Conservation (phyloP, 2,888 invertebrate genomes). For the Nudaria mundana region DNA sequence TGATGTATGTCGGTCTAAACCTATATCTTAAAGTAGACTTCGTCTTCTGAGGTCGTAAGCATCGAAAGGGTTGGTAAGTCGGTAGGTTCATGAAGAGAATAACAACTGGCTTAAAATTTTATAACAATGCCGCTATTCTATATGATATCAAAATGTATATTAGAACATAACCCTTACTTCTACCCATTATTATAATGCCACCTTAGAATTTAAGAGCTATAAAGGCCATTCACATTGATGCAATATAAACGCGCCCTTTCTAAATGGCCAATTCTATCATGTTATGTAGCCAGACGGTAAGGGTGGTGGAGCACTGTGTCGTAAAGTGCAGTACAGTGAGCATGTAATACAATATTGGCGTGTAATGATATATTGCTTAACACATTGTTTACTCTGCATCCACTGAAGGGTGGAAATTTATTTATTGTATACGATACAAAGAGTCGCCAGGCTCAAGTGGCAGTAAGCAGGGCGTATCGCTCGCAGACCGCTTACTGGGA, state of each 20-base stretch:
- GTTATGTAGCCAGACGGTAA: conserved; percentile 30
- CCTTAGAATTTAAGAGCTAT: conserved; percentile 43
- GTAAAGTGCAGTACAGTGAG: conserved; percentile 14
- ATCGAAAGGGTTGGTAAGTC: too few species aligned
- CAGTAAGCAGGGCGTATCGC: too few species aligned
- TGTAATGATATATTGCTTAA: conserved; percentile 3
- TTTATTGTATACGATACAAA: not conserved
- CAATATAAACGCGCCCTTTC: conserved; percentile 53
- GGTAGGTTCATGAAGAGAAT: too few species aligned
- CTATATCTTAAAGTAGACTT: too few species aligned
- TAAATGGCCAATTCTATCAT: conserved; percentile 54
- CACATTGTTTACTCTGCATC: conserved; percentile 3
- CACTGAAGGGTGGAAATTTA: not conserved
- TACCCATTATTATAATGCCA: conserved; percentile 53
- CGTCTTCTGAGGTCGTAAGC: too few species aligned
- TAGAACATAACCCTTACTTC: conserved; percentile 48
- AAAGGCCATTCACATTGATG: conserved; percentile 40
- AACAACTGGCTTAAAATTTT: not conserved
- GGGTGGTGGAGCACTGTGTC: conserved; percentile 18
- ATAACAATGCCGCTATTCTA: conserved; percentile 30
- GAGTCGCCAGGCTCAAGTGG: too few species aligned
- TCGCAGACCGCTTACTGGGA: too few species aligned
- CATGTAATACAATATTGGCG: conserved; percentile 23
- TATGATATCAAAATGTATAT: conserved; percentile 36
- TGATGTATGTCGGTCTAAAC: too few species aligned